Conservation (phyloP, 2,113 vertebrate genomes). For the Pagrus major region DNA sequence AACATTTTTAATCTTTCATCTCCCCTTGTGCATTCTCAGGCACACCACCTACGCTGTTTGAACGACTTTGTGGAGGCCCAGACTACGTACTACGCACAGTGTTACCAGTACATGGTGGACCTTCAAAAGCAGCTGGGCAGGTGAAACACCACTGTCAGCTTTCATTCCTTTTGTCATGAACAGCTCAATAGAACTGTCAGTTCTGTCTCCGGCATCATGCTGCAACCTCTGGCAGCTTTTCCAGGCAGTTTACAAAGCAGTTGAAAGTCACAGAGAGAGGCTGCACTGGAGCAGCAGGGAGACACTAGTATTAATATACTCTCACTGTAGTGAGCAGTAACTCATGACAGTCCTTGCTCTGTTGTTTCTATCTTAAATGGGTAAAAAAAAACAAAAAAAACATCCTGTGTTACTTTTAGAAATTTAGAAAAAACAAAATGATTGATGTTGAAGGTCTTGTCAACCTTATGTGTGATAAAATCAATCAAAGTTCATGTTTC, state of each 20-base stretch:
- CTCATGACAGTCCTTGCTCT: not conserved
- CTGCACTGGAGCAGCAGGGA: no score
- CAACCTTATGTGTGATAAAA: not conserved
- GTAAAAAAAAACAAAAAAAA: no score
- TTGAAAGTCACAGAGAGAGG: not conserved
- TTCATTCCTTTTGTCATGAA: not conserved
- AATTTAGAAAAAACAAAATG: not conserved
- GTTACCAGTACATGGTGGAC: conserved; percentile 98
- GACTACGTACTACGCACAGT: conserved; percentile 97
- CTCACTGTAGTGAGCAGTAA: not conserved
- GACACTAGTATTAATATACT: not conserved
- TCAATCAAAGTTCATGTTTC: not conserved
- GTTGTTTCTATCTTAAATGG: not conserved
- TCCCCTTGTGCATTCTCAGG: conserved; percentile 77
- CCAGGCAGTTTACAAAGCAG: not conserved
- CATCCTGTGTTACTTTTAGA: not conserved
- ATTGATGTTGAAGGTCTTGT: not conserved
- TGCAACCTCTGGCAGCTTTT: not conserved
- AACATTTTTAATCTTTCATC: not conserved
- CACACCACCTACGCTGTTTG: conserved; percentile 96
- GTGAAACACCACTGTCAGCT: conserved; percentile 71
- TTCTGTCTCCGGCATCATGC: not conserved
- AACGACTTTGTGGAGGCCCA: conserved; percentile 99
- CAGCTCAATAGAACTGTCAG: not conserved
- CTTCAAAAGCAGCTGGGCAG: conserved; percentile 99